Conservation (phyloP, 2,888 invertebrate species). For the Dichetophora obliterata region DNA sequence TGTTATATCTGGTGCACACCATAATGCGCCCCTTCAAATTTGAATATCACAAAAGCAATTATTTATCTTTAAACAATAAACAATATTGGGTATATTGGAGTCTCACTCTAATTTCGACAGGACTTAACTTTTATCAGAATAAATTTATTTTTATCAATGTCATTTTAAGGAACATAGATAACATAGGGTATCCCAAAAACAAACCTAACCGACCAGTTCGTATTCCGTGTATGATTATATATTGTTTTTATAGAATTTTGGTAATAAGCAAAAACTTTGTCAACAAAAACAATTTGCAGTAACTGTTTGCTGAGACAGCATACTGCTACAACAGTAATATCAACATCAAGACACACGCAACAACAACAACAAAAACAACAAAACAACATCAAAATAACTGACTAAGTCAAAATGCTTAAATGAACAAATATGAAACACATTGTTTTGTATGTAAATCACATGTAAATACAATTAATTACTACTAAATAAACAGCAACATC, state of each 20-base stretch:
- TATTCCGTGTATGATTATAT: not conserved
- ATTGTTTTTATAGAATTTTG: not conserved
- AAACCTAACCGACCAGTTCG: not conserved
- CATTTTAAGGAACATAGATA: too few species aligned
- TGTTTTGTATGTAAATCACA: constrained; percentile 22
- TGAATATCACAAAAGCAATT: too few species aligned
- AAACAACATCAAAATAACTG: too few species aligned
- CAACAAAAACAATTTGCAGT: constrained; percentile 1
- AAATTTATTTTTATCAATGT: too few species aligned
- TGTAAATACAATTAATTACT: constrained; percentile 31
- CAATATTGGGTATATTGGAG: too few species aligned
- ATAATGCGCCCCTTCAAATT: too few species aligned
- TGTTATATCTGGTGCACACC: too few species aligned
- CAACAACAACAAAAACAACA: not conserved
- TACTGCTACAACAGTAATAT: not conserved
- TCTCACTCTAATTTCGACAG: too few species aligned
- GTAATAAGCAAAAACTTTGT: too few species aligned
- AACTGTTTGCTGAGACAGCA: constrained; percentile 17
- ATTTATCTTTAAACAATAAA: too few species aligned
- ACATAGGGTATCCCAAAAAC: too few species aligned
- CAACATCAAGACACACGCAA: not conserved
- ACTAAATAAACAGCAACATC: constrained; percentile 13
- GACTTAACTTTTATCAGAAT: too few species aligned
- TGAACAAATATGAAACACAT: constrained; percentile 23
- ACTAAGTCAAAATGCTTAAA: constrained; percentile 14